Evolutionary conservation across 1,140 invertebrate species (phyloP).

Genomic region (Galendromus occidentalis): DNA sequence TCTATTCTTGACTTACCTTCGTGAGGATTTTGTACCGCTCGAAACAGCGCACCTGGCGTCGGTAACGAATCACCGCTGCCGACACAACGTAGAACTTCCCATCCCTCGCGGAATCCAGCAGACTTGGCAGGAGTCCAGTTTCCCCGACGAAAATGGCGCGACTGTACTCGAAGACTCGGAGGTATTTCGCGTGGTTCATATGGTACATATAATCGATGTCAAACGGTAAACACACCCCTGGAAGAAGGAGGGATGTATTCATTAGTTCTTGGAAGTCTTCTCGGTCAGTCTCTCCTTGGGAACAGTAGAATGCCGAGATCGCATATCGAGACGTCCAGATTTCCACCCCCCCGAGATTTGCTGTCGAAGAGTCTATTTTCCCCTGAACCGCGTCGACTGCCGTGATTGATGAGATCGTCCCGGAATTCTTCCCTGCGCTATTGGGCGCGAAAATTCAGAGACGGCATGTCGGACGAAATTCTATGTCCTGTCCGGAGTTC

Average conservation of each 20-base stretch:
- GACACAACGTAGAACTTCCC: not conserved
- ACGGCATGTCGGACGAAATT: too few relatives aligned
- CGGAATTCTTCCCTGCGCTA: too few relatives aligned
- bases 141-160: not conserved
- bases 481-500: too few relatives aligned
- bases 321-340: too few relatives aligned
- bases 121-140: not conserved
- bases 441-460: too few relatives aligned
- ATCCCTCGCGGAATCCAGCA: not conserved
- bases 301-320: too few relatives aligned
- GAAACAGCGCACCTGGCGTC: not conserved
- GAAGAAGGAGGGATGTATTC: not conserved
- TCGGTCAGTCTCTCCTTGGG: too few relatives aligned
- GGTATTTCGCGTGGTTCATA: constrained; percentile 7
- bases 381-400: too few relatives aligned
- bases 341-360: too few relatives aligned
- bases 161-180: not conserved
- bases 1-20: not conserved
- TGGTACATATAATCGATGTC: constrained; percentile 2
- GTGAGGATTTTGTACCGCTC: not conserved
- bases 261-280: too few relatives aligned
- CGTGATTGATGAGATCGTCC: too few relatives aligned
- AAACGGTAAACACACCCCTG: not conserved
- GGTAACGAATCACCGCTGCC: not conserved
- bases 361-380: too few relatives aligned